phyloP scores from a whole-genome alignment of 1,140 invertebrate species.

The Euglossa dilemma region DNA sequence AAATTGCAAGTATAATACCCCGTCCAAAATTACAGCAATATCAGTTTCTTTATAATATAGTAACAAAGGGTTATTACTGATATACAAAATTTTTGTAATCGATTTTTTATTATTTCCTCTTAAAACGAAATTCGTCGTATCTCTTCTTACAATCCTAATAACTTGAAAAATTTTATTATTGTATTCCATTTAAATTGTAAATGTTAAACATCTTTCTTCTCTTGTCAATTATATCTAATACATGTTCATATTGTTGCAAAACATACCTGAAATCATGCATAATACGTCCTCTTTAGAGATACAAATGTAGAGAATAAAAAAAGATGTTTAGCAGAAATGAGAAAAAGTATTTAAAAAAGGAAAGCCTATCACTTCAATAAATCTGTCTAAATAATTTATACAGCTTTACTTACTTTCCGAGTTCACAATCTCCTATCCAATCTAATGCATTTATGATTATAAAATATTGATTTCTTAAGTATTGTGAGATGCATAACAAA shows the following conservation, averaged over 20 bases:
- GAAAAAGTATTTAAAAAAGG: conserved; percentile 8
- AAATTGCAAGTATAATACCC: conserved; percentile 9
- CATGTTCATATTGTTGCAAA: conserved; percentile 62
- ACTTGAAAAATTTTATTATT: not conserved
- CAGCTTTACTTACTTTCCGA: conserved; percentile 59
- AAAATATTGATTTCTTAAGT: conserved; percentile 82
- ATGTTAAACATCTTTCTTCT: conserved; percentile 51
- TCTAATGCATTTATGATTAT: conserved; percentile 72
- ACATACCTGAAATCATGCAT: conserved; percentile 57
- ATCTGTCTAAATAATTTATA: conserved; percentile 35
- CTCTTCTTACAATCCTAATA: not conserved
- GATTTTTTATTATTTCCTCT: not conserved
- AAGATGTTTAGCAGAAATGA: conserved; percentile 34
- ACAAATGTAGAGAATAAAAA: conserved; percentile 27
- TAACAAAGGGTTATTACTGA: not conserved
- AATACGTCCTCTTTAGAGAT: conserved; percentile 43
- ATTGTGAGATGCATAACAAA: conserved; percentile 82
- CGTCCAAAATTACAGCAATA: conserved; percentile 21
- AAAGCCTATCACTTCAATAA: conserved; percentile 43
- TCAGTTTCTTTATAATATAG: conserved; percentile 11
- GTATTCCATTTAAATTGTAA: conserved; percentile 8
- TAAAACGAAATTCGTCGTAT: not conserved
- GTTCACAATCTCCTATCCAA: conserved; percentile 71
- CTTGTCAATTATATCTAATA: conserved; percentile 50
- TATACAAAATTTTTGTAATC: not conserved